A percentile compares a stretch with the other conserved stretches of the same genome.
These are phyloP conservation scores for Porites divaricata DNA, from an alignment of 92 coral and sea anemone species.

Conservation along the genomic window DNA sequence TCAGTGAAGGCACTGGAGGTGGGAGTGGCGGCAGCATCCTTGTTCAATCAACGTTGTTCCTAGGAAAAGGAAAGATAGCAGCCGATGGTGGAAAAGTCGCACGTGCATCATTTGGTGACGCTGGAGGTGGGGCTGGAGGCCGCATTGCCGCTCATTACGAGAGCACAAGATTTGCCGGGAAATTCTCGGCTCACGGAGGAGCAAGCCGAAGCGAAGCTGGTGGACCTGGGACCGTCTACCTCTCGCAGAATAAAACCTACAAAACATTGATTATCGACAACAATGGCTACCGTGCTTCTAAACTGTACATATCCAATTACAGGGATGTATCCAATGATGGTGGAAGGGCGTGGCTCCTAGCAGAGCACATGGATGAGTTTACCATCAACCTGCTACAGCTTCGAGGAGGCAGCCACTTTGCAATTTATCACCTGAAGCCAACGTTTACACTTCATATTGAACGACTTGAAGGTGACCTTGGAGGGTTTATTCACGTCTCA, in stretches of 20 bases:
- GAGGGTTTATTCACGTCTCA: slow-evolving; percentile 89
- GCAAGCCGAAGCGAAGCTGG: slow-evolving; percentile 86
- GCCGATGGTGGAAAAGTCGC: slow-evolving; percentile 85
- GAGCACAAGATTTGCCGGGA: slow-evolving; percentile 79
- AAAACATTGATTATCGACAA: slow-evolving; percentile 83
- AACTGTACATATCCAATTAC: slow-evolving; percentile 79
- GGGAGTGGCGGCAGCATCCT: slow-evolving; percentile 96
- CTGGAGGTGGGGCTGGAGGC: slow-evolving; percentile 99
- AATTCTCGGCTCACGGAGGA: slow-evolving; percentile 86
- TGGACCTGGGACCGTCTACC: slow-evolving; percentile 93
- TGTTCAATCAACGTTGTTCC: slow-evolving; percentile 63
- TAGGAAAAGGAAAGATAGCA: slow-evolving; percentile 86
- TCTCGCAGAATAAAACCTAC: slow-evolving; percentile 58
- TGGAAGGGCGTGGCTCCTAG: slow-evolving; percentile 90
- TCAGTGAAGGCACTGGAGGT: slow-evolving; percentile 89
- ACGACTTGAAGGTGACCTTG: slow-evolving; percentile 90
- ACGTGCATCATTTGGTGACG: slow-evolving; percentile 63
- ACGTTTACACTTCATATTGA: slow-evolving; percentile 73
- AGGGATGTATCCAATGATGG: slow-evolving; percentile 82
- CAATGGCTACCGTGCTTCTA: slow-evolving; percentile 81
- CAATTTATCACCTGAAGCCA: slow-evolving; percentile 43
- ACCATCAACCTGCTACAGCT: slow-evolving; percentile 69
- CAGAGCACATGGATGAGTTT: slow-evolving; percentile 74
- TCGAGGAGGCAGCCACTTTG: slow-evolving; percentile 81
- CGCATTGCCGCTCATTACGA: slow-evolving; percentile 81